Evolutionary conservation across 2,888 invertebrate species (phyloP).

Genomic region (Pasiphila rectangulata): DNA sequence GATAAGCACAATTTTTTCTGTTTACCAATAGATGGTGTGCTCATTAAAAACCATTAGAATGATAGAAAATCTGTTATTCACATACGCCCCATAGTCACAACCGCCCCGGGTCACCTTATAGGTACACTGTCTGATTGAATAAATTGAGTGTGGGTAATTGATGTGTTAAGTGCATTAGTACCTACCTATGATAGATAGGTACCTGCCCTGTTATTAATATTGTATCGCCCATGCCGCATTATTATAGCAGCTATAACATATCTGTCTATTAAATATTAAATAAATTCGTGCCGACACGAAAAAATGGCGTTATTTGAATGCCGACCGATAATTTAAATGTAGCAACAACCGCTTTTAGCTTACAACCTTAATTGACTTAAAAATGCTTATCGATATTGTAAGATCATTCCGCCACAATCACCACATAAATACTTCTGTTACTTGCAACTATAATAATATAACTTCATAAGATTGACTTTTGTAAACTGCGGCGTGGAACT

Average conservation of each 20-base stretch:
- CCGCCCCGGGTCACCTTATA: no score
- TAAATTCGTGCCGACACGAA: slow-evolving; percentile 80
- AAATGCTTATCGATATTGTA: slow-evolving; percentile 77
- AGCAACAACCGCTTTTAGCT: slow-evolving; percentile 81
- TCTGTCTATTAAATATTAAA: slow-evolving; percentile 68
- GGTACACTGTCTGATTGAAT: no score
- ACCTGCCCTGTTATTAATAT: slow-evolving; percentile 22
- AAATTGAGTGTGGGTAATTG: slow-evolving; percentile 11
- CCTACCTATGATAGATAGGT: no score
- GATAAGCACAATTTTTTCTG: no score
- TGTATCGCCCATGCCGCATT: slow-evolving; percentile 60
- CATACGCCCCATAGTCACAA: no score
- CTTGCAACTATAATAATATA: slow-evolving; percentile 47
- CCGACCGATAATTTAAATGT: slow-evolving; percentile 81
- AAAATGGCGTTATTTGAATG: slow-evolving; percentile 81
- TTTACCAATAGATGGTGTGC: no score
- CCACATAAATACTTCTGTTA: slow-evolving; percentile 29
- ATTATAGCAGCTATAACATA: slow-evolving; percentile 67
- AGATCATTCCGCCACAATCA: slow-evolving; percentile 43
- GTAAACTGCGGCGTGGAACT: slow-evolving; percentile 37
- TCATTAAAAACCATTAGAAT: no score
- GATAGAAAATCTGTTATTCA: no score
- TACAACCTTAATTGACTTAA: slow-evolving; percentile 82
- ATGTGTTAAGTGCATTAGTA: slow-evolving; percentile 16
- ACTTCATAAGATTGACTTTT: slow-evolving; percentile 39